Base-by-base conservation (phyloP, 2,113 vertebrate genomes). In the Sprattus sprattus region DNA sequence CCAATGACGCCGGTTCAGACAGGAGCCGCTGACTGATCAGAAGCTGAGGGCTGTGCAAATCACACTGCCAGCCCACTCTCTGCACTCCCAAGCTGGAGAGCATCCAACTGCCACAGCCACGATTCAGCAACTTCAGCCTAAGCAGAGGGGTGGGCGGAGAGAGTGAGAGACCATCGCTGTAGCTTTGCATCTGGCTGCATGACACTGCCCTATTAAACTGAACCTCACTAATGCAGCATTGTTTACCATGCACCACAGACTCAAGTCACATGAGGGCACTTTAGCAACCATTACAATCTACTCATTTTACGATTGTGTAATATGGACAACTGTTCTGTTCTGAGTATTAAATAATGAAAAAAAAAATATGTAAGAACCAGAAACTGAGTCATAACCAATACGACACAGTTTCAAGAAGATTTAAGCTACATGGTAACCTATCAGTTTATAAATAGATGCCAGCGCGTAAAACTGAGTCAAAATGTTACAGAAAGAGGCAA, bases 91-190 rank as follows among this genome's bases (percentile, higher is more conserved):
- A 16, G 32, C 96, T 98, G 97, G 97, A 96, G 89, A 39, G 90
- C 87, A 90, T 96, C 97, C 98, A 99, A 93, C 93, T 92, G 92
- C 94, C 94, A 93, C 92, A 95, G 93, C 92, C 94, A 95, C 95
- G 88, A 96, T 95, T 97, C 96, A 97, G 96, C 95, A 96, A 94
- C 93, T 92, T 90, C 75, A 87, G 88, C 87, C 92, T 93, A 91
- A 94, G 94, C 52, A 82, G 84, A 85, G 91, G 81, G 0, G 50
- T 5, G 28, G 71, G 71, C 22, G 28, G 83, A 46, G 67, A 67
- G 49, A 13, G 52, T 1, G 84, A 22, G 84, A 25, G 93, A 94
- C 95, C 94, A 92, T 92, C 94, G 92, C 91, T 91, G 93, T 90
- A 93, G 92, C 81, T 94, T 95, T 87, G 92, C 88, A 93, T 93